phyloP scores from a whole-genome alignment of 2,888 invertebrate genomes.

The Lordiphosa fenestrarum region DNA sequence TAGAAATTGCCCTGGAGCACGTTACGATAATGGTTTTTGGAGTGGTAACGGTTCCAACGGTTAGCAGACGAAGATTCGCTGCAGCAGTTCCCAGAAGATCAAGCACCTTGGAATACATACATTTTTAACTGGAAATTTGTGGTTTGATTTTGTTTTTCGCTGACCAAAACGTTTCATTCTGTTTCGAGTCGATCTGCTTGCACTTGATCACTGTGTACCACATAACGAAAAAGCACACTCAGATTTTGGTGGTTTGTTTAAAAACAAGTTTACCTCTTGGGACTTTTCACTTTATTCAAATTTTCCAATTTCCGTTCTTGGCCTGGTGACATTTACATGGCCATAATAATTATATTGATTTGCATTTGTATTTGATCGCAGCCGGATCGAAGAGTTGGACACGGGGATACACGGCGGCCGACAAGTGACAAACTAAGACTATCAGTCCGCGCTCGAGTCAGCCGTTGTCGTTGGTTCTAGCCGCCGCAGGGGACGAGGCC shows the following conservation, averaged over 20 bases:
- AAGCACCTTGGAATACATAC: constrained; percentile 3
- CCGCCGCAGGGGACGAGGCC: constrained; percentile 53
- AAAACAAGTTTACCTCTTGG: constrained; percentile 60
- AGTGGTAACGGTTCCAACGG: constrained; percentile 8
- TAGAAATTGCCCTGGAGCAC: constrained; percentile 7
- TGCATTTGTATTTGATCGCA: constrained; percentile 8
- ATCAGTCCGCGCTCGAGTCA: constrained; percentile 31
- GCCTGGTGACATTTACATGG: constrained; percentile 59
- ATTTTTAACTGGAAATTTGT: constrained; percentile 12
- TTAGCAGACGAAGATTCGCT: not conserved
- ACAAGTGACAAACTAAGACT: constrained; percentile 63
- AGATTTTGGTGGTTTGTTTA: not conserved
- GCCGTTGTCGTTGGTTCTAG: constrained; percentile 58
- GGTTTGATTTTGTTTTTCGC: constrained; percentile 12
- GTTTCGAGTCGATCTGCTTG: constrained; percentile 5
- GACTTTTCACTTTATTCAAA: constrained; percentile 17
- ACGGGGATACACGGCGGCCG: constrained; percentile 15
- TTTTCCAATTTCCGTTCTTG: constrained; percentile 44
- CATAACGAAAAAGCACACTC: constrained; percentile 2
- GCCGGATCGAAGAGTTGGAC: not conserved
- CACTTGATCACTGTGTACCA: constrained; percentile 27
- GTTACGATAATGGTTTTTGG: constrained; percentile 7
- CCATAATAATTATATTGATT: constrained; percentile 13
- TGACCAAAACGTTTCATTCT: constrained; percentile 6
- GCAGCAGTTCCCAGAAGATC: constrained; percentile 1